phyloP scores from a whole-genome alignment of 2,888 invertebrate genomes.

The Nipponacmea schrenckii region DNA sequence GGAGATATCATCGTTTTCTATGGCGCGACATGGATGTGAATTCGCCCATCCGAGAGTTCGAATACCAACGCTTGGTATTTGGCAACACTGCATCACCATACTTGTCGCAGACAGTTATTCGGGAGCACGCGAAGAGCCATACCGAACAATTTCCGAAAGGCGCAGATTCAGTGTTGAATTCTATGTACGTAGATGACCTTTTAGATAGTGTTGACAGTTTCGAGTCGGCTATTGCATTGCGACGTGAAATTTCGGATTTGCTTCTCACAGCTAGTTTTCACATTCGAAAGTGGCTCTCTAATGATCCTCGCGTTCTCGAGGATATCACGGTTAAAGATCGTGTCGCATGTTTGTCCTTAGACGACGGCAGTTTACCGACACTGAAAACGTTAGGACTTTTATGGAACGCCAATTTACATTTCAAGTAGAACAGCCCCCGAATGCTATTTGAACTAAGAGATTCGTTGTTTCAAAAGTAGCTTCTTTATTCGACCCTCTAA shows the following conservation, averaged over 20 bases:
- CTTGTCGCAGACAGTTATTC: not conserved
- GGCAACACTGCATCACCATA: not conserved
- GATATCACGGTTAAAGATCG: not conserved
- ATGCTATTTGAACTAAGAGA: not conserved
- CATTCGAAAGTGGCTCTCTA: not conserved
- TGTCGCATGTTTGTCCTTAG: not conserved
- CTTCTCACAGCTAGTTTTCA: not conserved
- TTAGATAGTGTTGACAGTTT: not conserved
- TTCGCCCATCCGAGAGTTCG: not conserved
- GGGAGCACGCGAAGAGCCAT: not conserved
- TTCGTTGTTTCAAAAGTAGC: not conserved
- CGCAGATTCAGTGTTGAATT: not conserved
- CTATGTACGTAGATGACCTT: not conserved
- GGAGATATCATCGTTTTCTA: not conserved
- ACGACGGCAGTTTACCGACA: not conserved
- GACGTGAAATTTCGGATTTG: not conserved
- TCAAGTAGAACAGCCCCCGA: not conserved
- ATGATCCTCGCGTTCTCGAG: not conserved
- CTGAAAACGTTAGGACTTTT: not conserved
- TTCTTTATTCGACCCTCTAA: not conserved
- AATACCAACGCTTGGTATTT: slow-evolving; percentile 1
- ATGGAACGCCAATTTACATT: not conserved
- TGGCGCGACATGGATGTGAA: not conserved
- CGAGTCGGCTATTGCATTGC: not conserved
- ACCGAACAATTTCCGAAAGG: not conserved